A percentile compares a stretch with the other conserved stretches of the same genome.
Evolutionary conservation across 2,888 invertebrate genomes (phyloP).

Genomic region (Drosophila gaucha): DNA sequence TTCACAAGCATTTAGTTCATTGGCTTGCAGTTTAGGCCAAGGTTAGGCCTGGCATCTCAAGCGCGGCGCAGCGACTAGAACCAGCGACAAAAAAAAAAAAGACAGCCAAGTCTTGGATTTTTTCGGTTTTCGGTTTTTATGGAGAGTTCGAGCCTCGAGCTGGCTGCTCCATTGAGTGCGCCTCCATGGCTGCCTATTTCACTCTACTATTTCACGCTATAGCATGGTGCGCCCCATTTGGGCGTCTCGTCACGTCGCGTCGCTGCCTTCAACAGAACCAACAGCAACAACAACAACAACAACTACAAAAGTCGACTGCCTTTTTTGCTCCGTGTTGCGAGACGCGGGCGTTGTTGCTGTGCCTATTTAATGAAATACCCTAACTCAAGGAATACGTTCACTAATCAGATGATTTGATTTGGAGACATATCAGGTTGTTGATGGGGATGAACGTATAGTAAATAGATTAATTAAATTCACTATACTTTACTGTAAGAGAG

Average conservation of each 20-base stretch:
- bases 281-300: slow-evolving; percentile 34
- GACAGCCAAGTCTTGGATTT: slow-evolving; percentile 27
- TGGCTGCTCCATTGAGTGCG: slow-evolving; percentile 26
- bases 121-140: slow-evolving; percentile 25
- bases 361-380: slow-evolving; percentile 43
- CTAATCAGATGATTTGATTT: neutral
- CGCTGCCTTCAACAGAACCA: slow-evolving; percentile 74
- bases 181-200: slow-evolving; percentile 32
- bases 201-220: slow-evolving; percentile 49
- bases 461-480: too few species aligned
- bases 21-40: slow-evolving; percentile 83
- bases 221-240: slow-evolving; percentile 65
- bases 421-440: neutral
- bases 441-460: too few species aligned
- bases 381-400: neutral
- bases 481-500: too few species aligned
- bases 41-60: slow-evolving; percentile 74
- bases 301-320: slow-evolving; percentile 40
- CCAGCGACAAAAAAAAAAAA: slow-evolving; percentile 63
- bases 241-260: slow-evolving; percentile 81
- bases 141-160: slow-evolving; percentile 24
- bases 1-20: slow-evolving; percentile 82
- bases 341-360: slow-evolving; percentile 50
- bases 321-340: slow-evolving; percentile 51
- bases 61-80: slow-evolving; percentile 64